Evolutionary conservation across 2,888 invertebrate species (phyloP).

Genomic region (Hesperia comma): DNA sequence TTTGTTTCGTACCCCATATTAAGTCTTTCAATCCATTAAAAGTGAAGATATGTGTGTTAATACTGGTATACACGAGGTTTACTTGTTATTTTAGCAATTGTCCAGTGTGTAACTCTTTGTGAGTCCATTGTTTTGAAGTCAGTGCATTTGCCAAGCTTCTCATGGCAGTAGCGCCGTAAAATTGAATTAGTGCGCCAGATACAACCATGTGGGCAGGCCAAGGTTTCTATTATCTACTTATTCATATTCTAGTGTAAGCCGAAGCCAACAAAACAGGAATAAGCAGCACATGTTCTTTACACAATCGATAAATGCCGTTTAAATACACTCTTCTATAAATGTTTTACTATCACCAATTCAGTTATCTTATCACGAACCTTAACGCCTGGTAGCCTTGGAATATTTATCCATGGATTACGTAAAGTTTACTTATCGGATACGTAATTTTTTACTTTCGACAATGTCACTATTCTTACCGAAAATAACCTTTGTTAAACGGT

Average conservation of each 20-base stretch:
- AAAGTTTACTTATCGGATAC: conserved; percentile 11
- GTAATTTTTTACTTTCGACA: neutral
- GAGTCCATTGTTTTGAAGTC: conserved; percentile 40
- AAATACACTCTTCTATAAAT: neutral
- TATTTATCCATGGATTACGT: conserved; percentile 11
- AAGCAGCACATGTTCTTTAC: conserved; percentile 6
- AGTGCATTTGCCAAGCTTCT: conserved; percentile 43
- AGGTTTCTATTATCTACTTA: conserved; percentile 60
- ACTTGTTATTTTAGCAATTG: neutral
- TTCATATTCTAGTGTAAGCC: conserved; percentile 45
- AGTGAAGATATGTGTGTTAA: no score
- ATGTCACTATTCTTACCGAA: neutral
- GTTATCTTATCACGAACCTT: conserved; percentile 23
- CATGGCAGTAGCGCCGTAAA: conserved; percentile 46
- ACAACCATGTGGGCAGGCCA: conserved; percentile 55
- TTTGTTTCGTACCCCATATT: neutral
- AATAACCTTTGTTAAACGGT: neutral
- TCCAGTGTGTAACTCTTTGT: neutral
- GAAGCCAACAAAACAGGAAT: conserved; percentile 51
- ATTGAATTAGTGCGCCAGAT: conserved; percentile 67
- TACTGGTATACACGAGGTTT: neutral
- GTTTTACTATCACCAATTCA: conserved; percentile 8
- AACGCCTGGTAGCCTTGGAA: conserved; percentile 22
- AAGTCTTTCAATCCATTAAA: neutral
- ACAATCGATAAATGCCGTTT: neutral